Evolutionary conservation across 2,797 vertebrate species (phyloP).

Genomic region (Acanthurus leucopareius): DNA sequence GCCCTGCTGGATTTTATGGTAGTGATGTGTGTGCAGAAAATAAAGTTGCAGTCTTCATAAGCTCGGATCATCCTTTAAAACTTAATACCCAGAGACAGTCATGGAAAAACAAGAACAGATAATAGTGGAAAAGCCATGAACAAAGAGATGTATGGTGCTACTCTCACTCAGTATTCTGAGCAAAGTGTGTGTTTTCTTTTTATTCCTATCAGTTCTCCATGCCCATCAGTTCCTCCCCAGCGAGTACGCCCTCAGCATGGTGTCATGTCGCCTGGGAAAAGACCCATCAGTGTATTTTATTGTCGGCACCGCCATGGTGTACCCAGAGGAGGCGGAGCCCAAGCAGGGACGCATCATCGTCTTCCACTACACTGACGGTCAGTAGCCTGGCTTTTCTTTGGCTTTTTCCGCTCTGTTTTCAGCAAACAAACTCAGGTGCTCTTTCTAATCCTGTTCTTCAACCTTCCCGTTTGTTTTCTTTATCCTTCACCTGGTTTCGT

Average conservation of each 20-base stretch:
- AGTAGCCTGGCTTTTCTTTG: conserved; percentile 41
- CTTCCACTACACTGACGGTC: conserved; percentile 98
- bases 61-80: neutral
- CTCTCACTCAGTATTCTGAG: neutral
- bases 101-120: neutral
- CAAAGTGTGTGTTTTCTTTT: conserved; percentile 13
- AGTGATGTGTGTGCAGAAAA: neutral
- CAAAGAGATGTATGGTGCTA: neutral
- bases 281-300: conserved; percentile 97
- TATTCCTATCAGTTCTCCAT: conserved; percentile 89
- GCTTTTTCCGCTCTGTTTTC: neutral
- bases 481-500: conserved; percentile 46
- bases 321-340: conserved; percentile 98
- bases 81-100: neutral
- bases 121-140: neutral
- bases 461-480: conserved; percentile 25
- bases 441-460: conserved; percentile 10
- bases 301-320: conserved; percentile 98
- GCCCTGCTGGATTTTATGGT: no score
- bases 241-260: conserved; percentile 96
- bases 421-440: neutral
- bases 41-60: neutral
- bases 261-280: conserved; percentile 97
- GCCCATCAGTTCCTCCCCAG: conserved; percentile 98
- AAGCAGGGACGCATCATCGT: conserved; percentile 98